Conservation (phyloP, 2,113 vertebrate species). For the Phoxinus phoxinus region DNA sequence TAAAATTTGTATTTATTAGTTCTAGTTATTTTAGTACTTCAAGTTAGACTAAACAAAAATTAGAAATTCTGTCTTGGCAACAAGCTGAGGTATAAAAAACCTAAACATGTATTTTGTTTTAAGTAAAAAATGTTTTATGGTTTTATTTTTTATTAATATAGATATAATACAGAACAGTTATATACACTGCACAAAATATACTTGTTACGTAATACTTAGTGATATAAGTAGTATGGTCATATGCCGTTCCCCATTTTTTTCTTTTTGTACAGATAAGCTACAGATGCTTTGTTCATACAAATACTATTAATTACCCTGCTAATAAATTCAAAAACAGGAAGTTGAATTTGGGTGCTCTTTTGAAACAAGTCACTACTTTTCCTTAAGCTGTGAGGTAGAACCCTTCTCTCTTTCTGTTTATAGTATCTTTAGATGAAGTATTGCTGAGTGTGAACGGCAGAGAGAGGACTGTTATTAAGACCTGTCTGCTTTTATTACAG, state of each 20-base stretch:
- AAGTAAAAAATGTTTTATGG: background rate
- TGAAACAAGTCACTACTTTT: constrained; percentile 9
- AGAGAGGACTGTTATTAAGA: constrained; percentile 50
- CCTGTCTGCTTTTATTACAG: constrained; percentile 51
- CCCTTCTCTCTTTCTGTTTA: background rate
- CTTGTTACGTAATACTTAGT: background rate
- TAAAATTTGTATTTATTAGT: background rate
- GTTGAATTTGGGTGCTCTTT: background rate
- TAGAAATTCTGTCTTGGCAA: background rate
- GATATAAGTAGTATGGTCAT: background rate
- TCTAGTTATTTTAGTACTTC: background rate
- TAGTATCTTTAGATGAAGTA: constrained; percentile 37
- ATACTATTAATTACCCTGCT: background rate
- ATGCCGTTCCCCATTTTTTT: background rate
- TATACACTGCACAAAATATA: too few species aligned
- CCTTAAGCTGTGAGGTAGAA: background rate
- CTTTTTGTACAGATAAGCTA: background rate
- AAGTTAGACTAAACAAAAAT: background rate
- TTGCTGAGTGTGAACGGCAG: constrained; percentile 34
- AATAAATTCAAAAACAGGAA: background rate
- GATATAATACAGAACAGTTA: too few species aligned
- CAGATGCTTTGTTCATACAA: background rate
- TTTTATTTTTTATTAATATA: background rate
- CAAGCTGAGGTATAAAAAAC: too few species aligned
- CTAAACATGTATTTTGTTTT: background rate